Conservation (phyloP, 2,888 invertebrate genomes). For the Creontiades dilutus region DNA sequence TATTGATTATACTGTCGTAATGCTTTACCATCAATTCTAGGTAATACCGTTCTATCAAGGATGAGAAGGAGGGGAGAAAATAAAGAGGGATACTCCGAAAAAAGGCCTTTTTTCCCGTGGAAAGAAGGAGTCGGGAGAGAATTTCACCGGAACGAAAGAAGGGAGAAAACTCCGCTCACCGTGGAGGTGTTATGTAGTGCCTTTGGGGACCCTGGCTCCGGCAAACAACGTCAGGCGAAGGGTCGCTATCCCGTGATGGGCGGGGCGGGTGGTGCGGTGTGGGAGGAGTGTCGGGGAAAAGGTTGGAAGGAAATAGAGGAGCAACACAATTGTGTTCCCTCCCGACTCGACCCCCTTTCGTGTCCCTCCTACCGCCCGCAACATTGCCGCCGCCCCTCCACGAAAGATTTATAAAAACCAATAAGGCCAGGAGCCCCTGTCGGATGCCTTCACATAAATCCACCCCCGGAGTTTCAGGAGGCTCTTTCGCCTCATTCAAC, state of each 20-base stretch:
- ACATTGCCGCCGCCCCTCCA: not conserved
- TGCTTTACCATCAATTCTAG: not conserved
- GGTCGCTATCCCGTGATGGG: conserved; percentile 2
- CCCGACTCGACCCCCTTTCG: not conserved
- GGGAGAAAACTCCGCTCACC: conserved; percentile 3
- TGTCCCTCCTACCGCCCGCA: not conserved
- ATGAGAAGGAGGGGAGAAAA: not conserved
- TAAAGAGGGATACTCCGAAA: not conserved
- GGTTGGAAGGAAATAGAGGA: conserved; percentile 40
- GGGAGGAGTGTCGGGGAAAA: not conserved
- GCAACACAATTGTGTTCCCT: conserved; percentile 53
- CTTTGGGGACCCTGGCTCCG: conserved; percentile 12
- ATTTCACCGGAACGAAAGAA: not conserved
- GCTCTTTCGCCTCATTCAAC: conserved; percentile 20
- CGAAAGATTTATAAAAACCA: conserved; percentile 69
- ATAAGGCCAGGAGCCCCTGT: conserved; percentile 68
- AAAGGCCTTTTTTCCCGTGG: not conserved
- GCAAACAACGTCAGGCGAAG: conserved; percentile 43
- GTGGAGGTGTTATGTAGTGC: conserved; percentile 34
- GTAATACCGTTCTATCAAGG: not conserved
- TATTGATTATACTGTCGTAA: not conserved
- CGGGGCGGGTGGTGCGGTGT: not conserved
- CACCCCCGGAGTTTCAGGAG: conserved; percentile 45
- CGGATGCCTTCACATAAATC: conserved; percentile 65
- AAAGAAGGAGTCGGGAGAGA: not conserved